These are phyloP conservation scores for Lamproptera curius DNA, from an alignment of 2,888 invertebrate genomes.

Conservation along the genomic window DNA sequence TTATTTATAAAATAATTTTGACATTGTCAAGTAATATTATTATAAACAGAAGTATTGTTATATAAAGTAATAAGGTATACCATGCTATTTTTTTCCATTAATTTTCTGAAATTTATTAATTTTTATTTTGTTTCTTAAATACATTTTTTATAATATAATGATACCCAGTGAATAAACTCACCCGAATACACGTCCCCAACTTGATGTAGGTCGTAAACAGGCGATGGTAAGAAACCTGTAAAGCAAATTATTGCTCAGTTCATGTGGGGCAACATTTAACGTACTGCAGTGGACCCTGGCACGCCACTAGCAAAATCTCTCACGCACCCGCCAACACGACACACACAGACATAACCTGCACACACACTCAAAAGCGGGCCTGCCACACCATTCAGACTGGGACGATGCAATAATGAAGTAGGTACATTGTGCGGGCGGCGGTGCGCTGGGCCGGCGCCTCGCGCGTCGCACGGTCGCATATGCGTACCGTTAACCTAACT, in stretches of 20 bases:
- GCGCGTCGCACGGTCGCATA: constrained; percentile 39
- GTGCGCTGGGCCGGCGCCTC: constrained; percentile 40
- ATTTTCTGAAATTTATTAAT: no score
- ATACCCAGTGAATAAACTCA: no score
- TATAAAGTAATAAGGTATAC: no score
- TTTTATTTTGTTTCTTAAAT: no score
- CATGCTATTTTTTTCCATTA: no score
- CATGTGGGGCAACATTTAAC: constrained; percentile 19
- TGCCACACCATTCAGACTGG: constrained; percentile 29
- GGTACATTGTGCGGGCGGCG: constrained; percentile 54
- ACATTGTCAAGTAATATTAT: no score
- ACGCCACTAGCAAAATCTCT: constrained; percentile 11
- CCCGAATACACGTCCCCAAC: constrained; percentile 91
- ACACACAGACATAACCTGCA: constrained; percentile 6
- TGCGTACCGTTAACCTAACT: constrained; percentile 63
- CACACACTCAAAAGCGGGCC: neutral
- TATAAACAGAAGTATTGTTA: no score
- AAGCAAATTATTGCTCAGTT: constrained; percentile 28
- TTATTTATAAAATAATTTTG: no score
- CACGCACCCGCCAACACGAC: constrained; percentile 3
- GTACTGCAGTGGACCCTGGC: constrained; percentile 32
- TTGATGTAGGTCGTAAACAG: constrained; percentile 91
- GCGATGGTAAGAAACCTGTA: constrained; percentile 80
- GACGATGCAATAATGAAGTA: constrained; percentile 50
- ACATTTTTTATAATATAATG: no score